Evolutionary conservation across 2,888 invertebrate genomes (phyloP), one percentile per base, ranked within the genome.

Genomic region (Galerucella nymphaeae): DNA sequence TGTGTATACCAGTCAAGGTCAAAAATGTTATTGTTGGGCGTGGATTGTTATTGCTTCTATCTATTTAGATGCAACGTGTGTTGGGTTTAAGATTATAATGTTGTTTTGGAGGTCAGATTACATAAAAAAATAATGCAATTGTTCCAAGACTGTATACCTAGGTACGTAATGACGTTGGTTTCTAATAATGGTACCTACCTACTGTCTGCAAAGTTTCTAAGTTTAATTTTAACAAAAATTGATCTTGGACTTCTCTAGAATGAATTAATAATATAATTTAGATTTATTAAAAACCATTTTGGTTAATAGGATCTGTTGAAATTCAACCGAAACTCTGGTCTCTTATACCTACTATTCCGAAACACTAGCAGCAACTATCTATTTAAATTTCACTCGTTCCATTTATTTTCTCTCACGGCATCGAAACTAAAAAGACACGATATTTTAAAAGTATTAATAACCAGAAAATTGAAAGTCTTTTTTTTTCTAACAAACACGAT

Each of bases 371-470:
- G 13, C 13, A 45, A 45, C 13, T 45, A 13, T 14, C 45, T 45
- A 45, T 45, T 45, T 45, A 45, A 45, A 14, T 45, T 13, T 45
- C 45, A 45, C 45, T 13, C 4, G 18, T 18, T 53, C 10, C 18
- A 53, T 53, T 53, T 10, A 53, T 53, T 53, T 53, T 58, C 58
- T 58, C 30, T 58, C 58, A 58, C 30, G 14, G 30, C 30, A 58
- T 58, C 23, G 11, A 58, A 30, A 9, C 58, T 30, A 30, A 58
- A 6, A 42, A 10, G 41, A 38, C 30, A 23, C 30, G 66, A 42
- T 66, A 66, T 66, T 66, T 66, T 57, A n/a, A 41, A 53, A 48
- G 30, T 53, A 65, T 50, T 66, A 66, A 57, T 66, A 66, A 66
- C 42, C 66, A 57, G 66, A 66, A 66, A 66, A 66, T 66, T 66